Conservation (phyloP, 2,113 vertebrate genomes). For the Pogona vitticeps region DNA sequence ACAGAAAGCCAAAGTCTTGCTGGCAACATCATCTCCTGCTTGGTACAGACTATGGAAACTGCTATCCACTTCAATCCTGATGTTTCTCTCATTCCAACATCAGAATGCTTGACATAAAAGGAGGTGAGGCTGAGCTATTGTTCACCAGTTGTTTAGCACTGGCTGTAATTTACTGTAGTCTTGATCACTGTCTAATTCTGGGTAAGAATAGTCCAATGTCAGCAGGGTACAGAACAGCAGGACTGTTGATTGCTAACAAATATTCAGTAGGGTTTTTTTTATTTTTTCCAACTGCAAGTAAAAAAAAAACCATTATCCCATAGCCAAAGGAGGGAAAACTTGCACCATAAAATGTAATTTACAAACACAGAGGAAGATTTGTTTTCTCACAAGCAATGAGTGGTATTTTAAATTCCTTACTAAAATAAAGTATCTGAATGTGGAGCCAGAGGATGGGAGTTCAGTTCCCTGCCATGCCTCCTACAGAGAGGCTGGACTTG, state of each 20-base stretch:
- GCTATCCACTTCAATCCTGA: background rate
- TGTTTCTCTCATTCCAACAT: background rate
- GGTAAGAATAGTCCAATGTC: background rate
- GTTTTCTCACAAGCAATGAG: no score
- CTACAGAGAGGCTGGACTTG: no score
- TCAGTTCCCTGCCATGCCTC: no score
- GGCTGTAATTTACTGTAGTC: background rate
- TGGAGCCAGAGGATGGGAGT: no score
- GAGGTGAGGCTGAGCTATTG: background rate
- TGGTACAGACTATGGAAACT: background rate
- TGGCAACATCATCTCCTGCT: background rate
- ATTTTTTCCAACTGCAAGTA: background rate
- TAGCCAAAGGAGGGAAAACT: background rate
- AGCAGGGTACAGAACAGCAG: conserved; percentile 6
- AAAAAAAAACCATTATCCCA: accelerated
- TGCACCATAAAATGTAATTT: background rate
- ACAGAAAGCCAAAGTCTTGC: background rate
- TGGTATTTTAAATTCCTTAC: background rate
- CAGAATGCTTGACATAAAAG: background rate
- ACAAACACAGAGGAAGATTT: background rate
- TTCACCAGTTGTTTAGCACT: background rate
- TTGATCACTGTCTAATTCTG: conserved; percentile 1
- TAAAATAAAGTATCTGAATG: background rate
- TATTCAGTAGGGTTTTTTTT: background rate
- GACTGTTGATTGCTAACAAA: conserved; percentile 24